These are phyloP conservation scores for Cheilosia pagana DNA, from an alignment of 2,888 invertebrate species.

Conservation along the genomic window DNA sequence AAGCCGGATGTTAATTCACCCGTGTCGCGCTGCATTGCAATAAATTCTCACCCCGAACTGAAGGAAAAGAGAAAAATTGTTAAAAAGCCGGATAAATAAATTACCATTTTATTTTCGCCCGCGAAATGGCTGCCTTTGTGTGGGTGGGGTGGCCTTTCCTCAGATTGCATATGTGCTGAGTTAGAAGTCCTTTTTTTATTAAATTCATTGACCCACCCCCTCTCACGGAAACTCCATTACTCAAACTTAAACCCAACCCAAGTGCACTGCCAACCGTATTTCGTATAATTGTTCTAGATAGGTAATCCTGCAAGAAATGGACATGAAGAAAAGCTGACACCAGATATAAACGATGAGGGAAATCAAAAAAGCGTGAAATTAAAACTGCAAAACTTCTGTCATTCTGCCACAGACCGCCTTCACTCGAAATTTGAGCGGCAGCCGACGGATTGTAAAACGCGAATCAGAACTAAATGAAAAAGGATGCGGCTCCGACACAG, in stretches of 20 bases:
- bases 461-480: slow-evolving; percentile 14
- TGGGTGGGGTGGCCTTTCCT: slow-evolving; percentile 4
- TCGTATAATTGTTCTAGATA: neutral
- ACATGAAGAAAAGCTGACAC: slow-evolving; percentile 58
- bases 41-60: slow-evolving; percentile 31
- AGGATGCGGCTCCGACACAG: neutral
- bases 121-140: neutral
- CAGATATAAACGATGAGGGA: slow-evolving; percentile 40
- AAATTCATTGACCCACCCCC: slow-evolving; percentile 21
- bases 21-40: slow-evolving; percentile 33
- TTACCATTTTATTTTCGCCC: slow-evolving; percentile 47
- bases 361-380: slow-evolving; percentile 72
- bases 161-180: slow-evolving; percentile 20
- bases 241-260: slow-evolving; percentile 13
- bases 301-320: slow-evolving; percentile 41
- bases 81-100: slow-evolving; percentile 49
- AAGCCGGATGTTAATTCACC: slow-evolving; percentile 40
- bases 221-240: slow-evolving; percentile 2
- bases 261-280: neutral
- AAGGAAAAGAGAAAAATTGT: slow-evolving; percentile 6
- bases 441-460: slow-evolving; percentile 28
- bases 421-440: slow-evolving; percentile 29
- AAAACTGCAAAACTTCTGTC: slow-evolving; percentile 60
- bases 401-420: slow-evolving; percentile 37
- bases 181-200: slow-evolving; percentile 17